Evolutionary conservation across 2,888 invertebrate genomes (phyloP).

Genomic region (Linnaemya vulpina): DNA sequence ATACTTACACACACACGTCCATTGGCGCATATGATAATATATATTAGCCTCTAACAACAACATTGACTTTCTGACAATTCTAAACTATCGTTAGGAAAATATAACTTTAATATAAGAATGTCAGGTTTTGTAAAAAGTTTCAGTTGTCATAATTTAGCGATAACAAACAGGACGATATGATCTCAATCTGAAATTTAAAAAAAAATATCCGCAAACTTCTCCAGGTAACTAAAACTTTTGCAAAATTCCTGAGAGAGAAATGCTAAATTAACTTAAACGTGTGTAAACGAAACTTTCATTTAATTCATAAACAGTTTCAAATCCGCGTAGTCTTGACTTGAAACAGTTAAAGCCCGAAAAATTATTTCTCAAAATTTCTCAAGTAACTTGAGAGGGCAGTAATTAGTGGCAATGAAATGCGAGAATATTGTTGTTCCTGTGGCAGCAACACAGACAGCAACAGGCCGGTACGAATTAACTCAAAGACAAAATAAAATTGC

Average conservation of each 20-base stretch:
- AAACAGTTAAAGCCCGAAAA: background rate
- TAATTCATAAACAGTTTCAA: background rate
- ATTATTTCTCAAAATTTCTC: slow-evolving; percentile 1
- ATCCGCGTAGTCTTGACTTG: background rate
- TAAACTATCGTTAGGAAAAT: no score
- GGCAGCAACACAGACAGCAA: slow-evolving; percentile 5
- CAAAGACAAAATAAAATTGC: slow-evolving; percentile 36
- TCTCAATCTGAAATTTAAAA: no score
- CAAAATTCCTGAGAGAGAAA: background rate
- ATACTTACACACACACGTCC: no score
- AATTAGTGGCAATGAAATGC: background rate
- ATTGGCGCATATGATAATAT: no score
- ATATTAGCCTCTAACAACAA: no score
- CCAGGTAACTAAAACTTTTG: background rate
- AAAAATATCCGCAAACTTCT: background rate
- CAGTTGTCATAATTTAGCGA: no score
- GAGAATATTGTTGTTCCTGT: slow-evolving; percentile 14
- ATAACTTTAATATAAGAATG: no score
- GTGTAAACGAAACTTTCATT: background rate
- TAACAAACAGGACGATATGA: no score
- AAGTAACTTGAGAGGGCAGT: background rate
- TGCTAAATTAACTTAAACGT: background rate
- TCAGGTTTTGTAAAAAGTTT: no score
- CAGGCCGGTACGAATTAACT: slow-evolving; percentile 25
- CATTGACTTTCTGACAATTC: no score